Base-by-base conservation (phyloP, 2,113 vertebrate species). In the Phocoena sinus region DNA sequence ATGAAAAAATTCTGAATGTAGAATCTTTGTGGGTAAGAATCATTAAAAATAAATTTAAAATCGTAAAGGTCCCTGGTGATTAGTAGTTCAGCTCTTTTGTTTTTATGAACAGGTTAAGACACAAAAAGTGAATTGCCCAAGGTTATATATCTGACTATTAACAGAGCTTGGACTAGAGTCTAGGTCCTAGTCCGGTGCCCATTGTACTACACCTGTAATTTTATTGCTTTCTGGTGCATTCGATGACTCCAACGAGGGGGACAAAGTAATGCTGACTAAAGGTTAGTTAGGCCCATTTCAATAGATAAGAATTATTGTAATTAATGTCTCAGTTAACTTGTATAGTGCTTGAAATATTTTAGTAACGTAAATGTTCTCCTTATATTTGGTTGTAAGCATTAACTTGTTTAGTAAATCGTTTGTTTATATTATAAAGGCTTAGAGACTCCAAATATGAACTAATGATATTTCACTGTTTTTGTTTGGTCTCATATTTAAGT, bases 221-320 rank as follows among this genome's bases (percentile, higher is more conserved):
- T 90, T 90, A 81, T 67, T 95, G 89, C 53, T 94, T 92, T 96
- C 80, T 95, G 83, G 71, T 96, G 14, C 13, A 33, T 97, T 97
- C 1, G 13, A 1, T 95, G 63, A 84, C 62, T 83, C 65, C 21
- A 84, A 6, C 8, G 67, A 85, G 71, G 38, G 31, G 82, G 63
- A 63, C 50, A 90, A 94, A 83, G 65, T 81, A 89, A 71, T 94
- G 33, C 38, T 88, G 74, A 67, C 67, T 92, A 92, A 95, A 96
- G 33, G 62, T 94, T 83, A 94, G 26, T 73, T 31, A 83, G 62
- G 23, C 44, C 38, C 20, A 79, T 89, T 97, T 97, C 89, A 91
- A 2, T 89, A 92, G 33, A 36, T 82, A 91, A 93, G 53, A 92
- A 90, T 86, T 96, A 85, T 31, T 95, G 50, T 95, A 94, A 86